Conservation (phyloP, 2,797 vertebrate genomes). For the Notolabrus celidotus region DNA sequence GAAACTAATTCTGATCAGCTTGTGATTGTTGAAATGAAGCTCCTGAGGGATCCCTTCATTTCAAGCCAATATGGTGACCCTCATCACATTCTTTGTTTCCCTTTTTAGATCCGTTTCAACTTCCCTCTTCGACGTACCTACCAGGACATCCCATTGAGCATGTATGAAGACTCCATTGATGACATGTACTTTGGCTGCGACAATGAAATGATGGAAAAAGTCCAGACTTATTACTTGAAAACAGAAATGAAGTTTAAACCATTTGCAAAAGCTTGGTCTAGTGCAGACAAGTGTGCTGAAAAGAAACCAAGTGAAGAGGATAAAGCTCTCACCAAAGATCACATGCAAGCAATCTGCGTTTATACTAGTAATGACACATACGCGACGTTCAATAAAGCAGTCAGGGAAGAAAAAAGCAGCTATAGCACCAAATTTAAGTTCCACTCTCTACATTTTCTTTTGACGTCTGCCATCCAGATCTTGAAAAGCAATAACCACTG, state of each 20-base stretch:
- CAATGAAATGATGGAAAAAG: background rate
- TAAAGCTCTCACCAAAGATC: slow-evolving; percentile 8
- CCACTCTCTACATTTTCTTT: slow-evolving; percentile 46
- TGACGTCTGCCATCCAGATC: slow-evolving; percentile 32
- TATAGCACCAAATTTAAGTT: slow-evolving; percentile 3
- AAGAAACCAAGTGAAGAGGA: accelerated
- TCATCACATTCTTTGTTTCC: background rate
- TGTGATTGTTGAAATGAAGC: no score
- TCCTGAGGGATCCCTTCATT: no score
- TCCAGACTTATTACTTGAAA: background rate
- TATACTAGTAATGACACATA: background rate
- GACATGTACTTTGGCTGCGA: slow-evolving; percentile 52
- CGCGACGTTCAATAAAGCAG: background rate
- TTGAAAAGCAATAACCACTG: background rate
- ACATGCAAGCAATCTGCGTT: slow-evolving; percentile 33
- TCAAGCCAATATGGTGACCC: no score
- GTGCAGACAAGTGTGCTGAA: accelerated
- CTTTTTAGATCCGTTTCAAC: slow-evolving; percentile 1
- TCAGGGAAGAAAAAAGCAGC: accelerated
- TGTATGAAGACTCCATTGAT: slow-evolving; percentile 41
- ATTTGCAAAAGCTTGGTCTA: accelerated
- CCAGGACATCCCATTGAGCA: background rate
- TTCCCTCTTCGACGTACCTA: background rate
- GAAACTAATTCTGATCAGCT: no score
- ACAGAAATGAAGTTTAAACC: accelerated